Conservation (phyloP, 2,888 invertebrate species). For the Stenurella melanura region DNA sequence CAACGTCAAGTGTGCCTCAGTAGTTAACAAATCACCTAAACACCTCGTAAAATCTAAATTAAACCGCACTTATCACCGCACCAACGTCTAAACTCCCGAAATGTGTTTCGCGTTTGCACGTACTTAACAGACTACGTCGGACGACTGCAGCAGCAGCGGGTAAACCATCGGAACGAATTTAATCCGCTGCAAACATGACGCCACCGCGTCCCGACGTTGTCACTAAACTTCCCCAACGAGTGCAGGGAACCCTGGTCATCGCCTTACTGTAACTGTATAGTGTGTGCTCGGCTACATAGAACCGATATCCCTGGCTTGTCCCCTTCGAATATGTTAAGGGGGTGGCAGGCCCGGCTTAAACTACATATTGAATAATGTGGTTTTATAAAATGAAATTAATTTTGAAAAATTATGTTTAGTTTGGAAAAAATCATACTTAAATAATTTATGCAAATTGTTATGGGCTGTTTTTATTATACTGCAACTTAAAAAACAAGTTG, state of each 20-base stretch:
- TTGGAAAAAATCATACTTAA: too few relatives aligned
- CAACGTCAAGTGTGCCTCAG: neutral
- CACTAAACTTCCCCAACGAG: conserved; percentile 65
- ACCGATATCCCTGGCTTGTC: conserved; percentile 40
- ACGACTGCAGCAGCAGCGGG: conserved; percentile 26
- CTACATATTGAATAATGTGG: neutral
- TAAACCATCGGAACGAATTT: conserved; percentile 41
- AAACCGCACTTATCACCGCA: conserved; percentile 11
- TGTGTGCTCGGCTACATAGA: conserved; percentile 11
- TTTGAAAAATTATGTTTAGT: neutral
- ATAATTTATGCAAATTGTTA: too few relatives aligned
- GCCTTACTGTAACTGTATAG: conserved; percentile 44
- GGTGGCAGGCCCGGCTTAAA: conserved; percentile 29
- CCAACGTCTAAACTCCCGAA: conserved; percentile 9
- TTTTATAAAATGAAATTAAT: neutral
- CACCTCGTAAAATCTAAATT: conserved; percentile 17
- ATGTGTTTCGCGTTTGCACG: conserved; percentile 42
- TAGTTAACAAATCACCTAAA: conserved; percentile 11
- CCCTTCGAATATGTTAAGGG: conserved; percentile 42
- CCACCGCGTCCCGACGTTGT: conserved; percentile 73
- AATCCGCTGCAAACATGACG: conserved; percentile 58
- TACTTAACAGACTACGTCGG: conserved; percentile 39
- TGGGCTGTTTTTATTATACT: too few relatives aligned
- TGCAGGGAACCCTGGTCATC: conserved; percentile 58
- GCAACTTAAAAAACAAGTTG: too few relatives aligned